Evolutionary conservation across 2,113 vertebrate species (phyloP).

Genomic region (Shinisaurus crocodilurus): DNA sequence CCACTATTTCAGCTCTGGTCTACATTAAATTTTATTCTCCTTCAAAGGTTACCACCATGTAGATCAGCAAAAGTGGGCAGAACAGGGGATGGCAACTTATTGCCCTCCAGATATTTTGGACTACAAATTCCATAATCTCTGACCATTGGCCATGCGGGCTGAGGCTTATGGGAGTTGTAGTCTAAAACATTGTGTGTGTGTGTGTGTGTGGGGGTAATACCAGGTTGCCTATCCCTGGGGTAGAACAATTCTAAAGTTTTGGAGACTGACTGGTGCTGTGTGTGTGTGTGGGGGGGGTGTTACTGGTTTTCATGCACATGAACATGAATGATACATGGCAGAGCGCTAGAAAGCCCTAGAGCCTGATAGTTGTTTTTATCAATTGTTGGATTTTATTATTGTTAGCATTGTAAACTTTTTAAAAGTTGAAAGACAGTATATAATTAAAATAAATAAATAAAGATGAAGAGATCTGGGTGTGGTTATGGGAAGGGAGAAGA

Average conservation of each 20-base stretch:
- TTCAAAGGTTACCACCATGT: background rate
- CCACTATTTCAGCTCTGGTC: background rate
- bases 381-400: background rate
- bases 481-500: too few species aligned
- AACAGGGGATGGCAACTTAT: background rate
- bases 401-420: background rate
- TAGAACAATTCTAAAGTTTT: background rate
- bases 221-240: too few species aligned
- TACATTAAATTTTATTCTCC: slow-evolving; percentile 14
- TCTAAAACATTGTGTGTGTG: too few species aligned
- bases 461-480: background rate
- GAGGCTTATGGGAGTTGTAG: too few species aligned
- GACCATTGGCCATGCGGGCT: too few species aligned
- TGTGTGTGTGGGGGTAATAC: too few species aligned
- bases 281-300: background rate
- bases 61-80: background rate
- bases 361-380: background rate
- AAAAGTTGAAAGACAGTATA: background rate
- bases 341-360: background rate
- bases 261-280: accelerated
- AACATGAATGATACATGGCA: background rate
- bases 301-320: too few species aligned
- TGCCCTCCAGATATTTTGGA: too few species aligned
- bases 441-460: background rate
- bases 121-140: too few species aligned